phyloP scores from a whole-genome alignment of 2,888 invertebrate species.

The Agrochola macilenta region DNA sequence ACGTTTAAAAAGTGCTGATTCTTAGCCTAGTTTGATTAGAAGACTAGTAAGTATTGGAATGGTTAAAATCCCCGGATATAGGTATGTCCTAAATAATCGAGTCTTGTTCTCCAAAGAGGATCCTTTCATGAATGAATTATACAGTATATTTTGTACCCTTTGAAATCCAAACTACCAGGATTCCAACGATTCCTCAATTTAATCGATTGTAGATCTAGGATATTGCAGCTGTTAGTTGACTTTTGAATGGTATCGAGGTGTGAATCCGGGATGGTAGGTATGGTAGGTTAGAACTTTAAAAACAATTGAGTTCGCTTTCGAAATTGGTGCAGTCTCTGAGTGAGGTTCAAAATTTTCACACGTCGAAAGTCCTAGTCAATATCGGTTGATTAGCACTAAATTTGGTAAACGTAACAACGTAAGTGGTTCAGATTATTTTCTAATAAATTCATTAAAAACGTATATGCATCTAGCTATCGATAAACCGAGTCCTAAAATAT shows the following conservation, averaged over 20 bases:
- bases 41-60: background rate
- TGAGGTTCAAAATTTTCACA: background rate
- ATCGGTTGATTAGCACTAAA: background rate
- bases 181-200: background rate
- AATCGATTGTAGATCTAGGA: background rate
- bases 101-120: background rate
- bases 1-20: background rate
- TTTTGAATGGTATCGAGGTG: background rate
- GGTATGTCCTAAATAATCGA: background rate
- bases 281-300: background rate
- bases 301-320: background rate
- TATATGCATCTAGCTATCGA: background rate
- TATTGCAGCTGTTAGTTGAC: background rate
- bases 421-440: background rate
- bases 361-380: background rate
- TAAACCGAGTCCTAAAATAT: slow-evolving; percentile 25
- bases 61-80: background rate
- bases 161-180: background rate
- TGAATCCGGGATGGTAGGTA: background rate
- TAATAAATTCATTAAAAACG: background rate
- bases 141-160: background rate
- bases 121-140: background rate
- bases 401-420: no score
- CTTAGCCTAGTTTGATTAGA: background rate
- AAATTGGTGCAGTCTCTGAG: background rate